phyloP scores from a whole-genome alignment of 2,797 vertebrate genomes.

The Naso thynnoides region DNA sequence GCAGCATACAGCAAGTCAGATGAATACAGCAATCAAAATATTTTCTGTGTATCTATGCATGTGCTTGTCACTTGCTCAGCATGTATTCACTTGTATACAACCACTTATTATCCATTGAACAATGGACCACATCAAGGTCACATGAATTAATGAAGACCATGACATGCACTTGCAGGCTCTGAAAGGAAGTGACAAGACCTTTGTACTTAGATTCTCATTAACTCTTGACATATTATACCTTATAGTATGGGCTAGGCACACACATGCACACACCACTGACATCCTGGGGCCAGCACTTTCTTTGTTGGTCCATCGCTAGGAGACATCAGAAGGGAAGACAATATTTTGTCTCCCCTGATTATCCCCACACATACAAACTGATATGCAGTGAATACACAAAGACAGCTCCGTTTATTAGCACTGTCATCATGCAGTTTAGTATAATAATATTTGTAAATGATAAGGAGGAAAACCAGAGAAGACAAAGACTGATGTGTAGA shows the following conservation, averaged over 20 bases:
- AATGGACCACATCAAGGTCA: background rate
- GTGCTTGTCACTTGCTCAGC: background rate
- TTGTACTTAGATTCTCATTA: too few relatives aligned
- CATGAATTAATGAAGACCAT: background rate
- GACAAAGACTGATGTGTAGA: conserved; percentile 14
- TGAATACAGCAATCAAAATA: background rate
- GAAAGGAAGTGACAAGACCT: background rate
- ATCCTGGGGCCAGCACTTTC: background rate
- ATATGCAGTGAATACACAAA: background rate
- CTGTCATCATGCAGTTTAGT: background rate
- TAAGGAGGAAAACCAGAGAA: background rate
- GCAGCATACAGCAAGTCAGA: conserved; percentile 6
- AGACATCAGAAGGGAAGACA: background rate
- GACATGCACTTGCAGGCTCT: background rate
- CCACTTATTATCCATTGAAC: background rate
- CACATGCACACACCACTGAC: background rate
- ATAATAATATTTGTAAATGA: conserved; percentile 9
- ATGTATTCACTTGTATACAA: background rate
- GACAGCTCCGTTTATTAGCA: background rate
- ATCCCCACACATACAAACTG: background rate
- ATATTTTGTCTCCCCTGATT: conserved; percentile 10
- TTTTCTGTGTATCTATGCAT: background rate
- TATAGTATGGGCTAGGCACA: too few relatives aligned
- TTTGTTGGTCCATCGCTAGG: background rate
- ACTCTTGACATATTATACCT: too few relatives aligned